Evolutionary conservation across 2,888 invertebrate genomes (phyloP).

Genomic region (Philhelius pedissequus): DNA sequence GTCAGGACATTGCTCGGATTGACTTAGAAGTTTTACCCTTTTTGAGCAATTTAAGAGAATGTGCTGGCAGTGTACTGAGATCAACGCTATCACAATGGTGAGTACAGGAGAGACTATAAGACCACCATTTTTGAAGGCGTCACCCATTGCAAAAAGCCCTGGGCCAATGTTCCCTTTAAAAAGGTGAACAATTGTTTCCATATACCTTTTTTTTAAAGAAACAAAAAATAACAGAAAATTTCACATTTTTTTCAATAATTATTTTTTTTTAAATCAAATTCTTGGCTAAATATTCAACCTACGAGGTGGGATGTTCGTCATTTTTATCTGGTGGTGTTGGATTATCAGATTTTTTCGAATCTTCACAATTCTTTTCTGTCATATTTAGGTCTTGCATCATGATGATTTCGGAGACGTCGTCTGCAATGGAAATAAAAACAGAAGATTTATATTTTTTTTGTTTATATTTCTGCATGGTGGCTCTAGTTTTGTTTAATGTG

Average conservation of each 20-base stretch:
- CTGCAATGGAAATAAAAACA: background rate
- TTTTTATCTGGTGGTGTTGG: background rate
- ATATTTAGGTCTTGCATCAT: slow-evolving; percentile 35
- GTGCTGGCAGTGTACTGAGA: slow-evolving; percentile 96
- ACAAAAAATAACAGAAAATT: background rate
- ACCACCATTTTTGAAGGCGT: slow-evolving; percentile 95
- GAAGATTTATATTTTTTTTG: background rate
- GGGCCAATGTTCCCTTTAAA: slow-evolving; percentile 98
- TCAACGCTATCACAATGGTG: slow-evolving; percentile 88
- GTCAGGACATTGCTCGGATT: slow-evolving; percentile 82
- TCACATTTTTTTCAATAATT: background rate
- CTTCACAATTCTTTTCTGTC: slow-evolving; percentile 4
- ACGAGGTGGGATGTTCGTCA: slow-evolving; percentile 53
- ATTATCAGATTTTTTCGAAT: slow-evolving; percentile 1
- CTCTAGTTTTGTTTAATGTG: background rate
- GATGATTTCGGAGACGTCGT: background rate
- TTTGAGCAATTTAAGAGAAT: slow-evolving; percentile 88
- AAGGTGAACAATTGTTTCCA: slow-evolving; percentile 93
- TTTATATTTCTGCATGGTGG: background rate
- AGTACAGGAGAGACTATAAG: slow-evolving; percentile 89
- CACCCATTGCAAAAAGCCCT: slow-evolving; percentile 96
- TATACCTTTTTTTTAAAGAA: slow-evolving; percentile 82
- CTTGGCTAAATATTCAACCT: background rate
- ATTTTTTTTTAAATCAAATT: background rate
- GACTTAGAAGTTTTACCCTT: slow-evolving; percentile 82